phyloP scores from a whole-genome alignment of 2,797 vertebrate genomes.

The Linurgus olivaceus region DNA sequence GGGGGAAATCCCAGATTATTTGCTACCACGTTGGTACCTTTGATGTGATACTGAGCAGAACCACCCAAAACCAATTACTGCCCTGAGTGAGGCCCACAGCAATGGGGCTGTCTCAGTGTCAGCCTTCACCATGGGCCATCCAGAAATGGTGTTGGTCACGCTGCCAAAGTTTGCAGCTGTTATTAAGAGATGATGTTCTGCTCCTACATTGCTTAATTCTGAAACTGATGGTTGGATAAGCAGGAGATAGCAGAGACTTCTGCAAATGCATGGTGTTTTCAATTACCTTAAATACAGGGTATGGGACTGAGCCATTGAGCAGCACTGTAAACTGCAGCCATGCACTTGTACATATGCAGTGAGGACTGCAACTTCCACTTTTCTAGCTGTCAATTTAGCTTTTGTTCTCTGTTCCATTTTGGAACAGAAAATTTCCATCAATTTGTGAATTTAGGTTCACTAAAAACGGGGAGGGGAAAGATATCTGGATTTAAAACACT shows the following conservation, averaged over 20 bases:
- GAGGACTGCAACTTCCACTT: background rate
- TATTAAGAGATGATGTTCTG: background rate
- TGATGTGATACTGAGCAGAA: background rate
- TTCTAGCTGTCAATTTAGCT: background rate
- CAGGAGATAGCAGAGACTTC: slow-evolving; percentile 23
- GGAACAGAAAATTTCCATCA: background rate
- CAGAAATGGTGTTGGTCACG: background rate
- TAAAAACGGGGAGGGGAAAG: background rate
- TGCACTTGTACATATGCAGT: background rate
- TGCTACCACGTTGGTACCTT: background rate
- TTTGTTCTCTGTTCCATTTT: background rate
- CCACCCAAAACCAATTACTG: accelerated
- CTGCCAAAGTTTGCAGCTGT: background rate
- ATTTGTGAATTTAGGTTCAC: background rate
- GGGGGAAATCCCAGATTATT: background rate
- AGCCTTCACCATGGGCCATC: background rate
- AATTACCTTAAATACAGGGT: background rate
- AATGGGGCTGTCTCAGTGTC: background rate
- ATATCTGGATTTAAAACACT: background rate
- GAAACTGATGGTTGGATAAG: background rate
- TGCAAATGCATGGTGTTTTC: background rate
- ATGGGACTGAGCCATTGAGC: background rate
- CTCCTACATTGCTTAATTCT: background rate
- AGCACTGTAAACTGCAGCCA: background rate
- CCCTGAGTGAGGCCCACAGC: background rate